Conservation (phyloP, 2,113 vertebrate species). For the Cryptomyrus ogoouensis region DNA sequence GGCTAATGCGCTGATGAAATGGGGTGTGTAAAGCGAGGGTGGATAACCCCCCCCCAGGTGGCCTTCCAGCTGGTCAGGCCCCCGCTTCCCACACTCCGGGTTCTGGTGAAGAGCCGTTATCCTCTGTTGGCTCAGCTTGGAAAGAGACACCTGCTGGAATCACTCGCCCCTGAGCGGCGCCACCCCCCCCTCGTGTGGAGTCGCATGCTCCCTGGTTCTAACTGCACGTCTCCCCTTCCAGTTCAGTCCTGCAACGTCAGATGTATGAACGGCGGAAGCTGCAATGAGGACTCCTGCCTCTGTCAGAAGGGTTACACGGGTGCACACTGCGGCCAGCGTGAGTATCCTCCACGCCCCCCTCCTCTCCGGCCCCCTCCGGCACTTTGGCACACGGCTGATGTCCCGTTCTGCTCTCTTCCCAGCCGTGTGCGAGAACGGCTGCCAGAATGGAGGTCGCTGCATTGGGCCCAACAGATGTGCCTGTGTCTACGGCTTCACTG, state of each 20-base stretch:
- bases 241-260: constrained; percentile 75
- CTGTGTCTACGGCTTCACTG: constrained; percentile 93
- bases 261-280: constrained; percentile 88
- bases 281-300: constrained; percentile 70
- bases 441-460: constrained; percentile 91
- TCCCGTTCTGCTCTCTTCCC: constrained; percentile 1
- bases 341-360: constrained; percentile 51
- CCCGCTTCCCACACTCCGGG: not conserved
- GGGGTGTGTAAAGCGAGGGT: not conserved
- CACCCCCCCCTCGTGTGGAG: not conserved
- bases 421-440: constrained; percentile 92
- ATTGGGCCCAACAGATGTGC: constrained; percentile 94
- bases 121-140: not conserved
- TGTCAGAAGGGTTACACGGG: constrained; percentile 82
- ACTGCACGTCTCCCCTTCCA: constrained; percentile 33
- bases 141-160: not conserved
- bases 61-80: not conserved
- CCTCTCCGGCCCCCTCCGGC: not conserved
- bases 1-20: not conserved
- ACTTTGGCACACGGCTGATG: not conserved
- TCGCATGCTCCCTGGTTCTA: not conserved
- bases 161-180: not conserved
- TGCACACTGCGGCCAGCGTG: constrained; percentile 81
- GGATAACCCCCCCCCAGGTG: not conserved
- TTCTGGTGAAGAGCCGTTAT: not conserved